Percentiles rank a stretch among this genome's conserved stretches.
Evolutionary conservation across 2,797 vertebrate species (phyloP).

Genomic region (Chiloscyllium punctatum): DNA sequence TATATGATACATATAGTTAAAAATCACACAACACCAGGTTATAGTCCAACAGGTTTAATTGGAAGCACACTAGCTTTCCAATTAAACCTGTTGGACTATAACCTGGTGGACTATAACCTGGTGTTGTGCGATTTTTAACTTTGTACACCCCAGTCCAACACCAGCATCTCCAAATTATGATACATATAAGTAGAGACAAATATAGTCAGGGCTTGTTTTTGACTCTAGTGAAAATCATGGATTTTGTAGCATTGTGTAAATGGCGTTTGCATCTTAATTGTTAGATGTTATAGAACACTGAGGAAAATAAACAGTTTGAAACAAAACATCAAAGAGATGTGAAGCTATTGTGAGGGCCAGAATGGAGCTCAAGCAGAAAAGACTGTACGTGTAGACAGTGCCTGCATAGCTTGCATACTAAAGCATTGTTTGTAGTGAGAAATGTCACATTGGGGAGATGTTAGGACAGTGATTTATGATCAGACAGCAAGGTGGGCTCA

Average conservation of each 20-base stretch:
- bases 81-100: too few relatives aligned
- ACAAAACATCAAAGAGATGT: neutral
- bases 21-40: too few relatives aligned
- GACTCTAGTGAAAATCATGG: neutral
- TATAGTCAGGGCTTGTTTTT: neutral
- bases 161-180: too few relatives aligned
- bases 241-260: neutral
- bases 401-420: constrained; percentile 23
- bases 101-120: too few relatives aligned
- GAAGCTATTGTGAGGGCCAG: neutral
- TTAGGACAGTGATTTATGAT: neutral
- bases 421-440: neutral
- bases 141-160: too few relatives aligned
- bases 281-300: neutral
- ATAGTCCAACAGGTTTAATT: too few relatives aligned
- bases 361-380: neutral
- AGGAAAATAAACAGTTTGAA: neutral
- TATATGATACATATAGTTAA: neutral
- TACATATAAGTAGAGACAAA: neutral
- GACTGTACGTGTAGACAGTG: constrained; percentile 20
- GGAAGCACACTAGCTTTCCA: too few relatives aligned
- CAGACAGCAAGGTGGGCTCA: neutral
- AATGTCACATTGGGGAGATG: constrained; percentile 8
- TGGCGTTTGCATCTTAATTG: neutral
- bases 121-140: too few relatives aligned